Percentiles rank a stretch among this genome's conserved stretches.
These are phyloP conservation scores for Lithophane socia DNA, from an alignment of 2,888 invertebrate genomes.

Conservation along the genomic window DNA sequence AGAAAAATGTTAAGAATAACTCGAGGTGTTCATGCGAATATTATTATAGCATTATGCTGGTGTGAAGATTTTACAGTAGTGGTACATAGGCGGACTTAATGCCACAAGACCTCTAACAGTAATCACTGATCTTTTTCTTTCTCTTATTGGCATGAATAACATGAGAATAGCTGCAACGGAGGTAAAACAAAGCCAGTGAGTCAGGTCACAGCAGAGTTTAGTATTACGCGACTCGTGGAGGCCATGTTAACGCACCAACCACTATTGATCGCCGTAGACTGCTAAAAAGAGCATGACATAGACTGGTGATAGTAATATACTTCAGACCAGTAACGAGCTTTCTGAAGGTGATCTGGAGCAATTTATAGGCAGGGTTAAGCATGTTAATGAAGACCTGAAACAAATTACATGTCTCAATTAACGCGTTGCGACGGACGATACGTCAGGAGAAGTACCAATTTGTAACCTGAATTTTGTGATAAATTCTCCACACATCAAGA, in stretches of 20 bases:
- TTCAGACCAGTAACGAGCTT: not conserved
- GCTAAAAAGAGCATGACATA: not conserved
- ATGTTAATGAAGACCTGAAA: constrained; percentile 10
- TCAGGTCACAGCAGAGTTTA: not conserved
- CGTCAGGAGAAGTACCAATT: not conserved
- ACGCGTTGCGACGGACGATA: not conserved
- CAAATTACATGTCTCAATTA: not conserved
- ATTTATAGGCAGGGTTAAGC: constrained; percentile 31
- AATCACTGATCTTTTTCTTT: not conserved
- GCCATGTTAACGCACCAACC: not conserved
- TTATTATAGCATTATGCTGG: constrained; percentile 17
- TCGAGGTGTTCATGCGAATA: constrained; percentile 24
- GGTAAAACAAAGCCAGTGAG: not conserved
- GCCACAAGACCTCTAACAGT: not conserved
- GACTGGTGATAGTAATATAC: not conserved
- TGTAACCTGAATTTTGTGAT: not conserved
- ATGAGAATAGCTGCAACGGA: not conserved
- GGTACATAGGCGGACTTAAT: not conserved
- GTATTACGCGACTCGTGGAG: not conserved
- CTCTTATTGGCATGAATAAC: not conserved
- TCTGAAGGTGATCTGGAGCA: not conserved
- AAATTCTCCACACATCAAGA: not conserved
- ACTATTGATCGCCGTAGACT: not conserved
- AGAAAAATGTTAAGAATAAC: constrained; percentile 32
- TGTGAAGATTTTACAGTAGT: not conserved